A percentile compares a stretch with the other conserved stretches of the same genome.
Evolutionary conservation across 1,140 invertebrate genomes (phyloP).

Genomic region (Radopholus similis): DNA sequence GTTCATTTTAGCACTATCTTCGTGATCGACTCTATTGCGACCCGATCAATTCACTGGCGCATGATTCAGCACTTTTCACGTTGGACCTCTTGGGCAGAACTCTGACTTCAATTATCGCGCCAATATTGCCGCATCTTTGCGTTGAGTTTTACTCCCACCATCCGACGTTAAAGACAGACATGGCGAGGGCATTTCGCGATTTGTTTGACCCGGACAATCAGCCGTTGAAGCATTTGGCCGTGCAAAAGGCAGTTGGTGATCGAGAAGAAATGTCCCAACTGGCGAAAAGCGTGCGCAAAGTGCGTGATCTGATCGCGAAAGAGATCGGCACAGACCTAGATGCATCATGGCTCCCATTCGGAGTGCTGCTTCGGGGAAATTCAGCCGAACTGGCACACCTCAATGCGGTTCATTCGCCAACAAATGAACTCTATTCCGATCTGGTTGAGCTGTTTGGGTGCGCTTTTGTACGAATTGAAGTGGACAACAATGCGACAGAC

Average conservation of each 20-base stretch:
- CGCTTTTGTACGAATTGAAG: neutral
- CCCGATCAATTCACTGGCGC: slow-evolving; percentile 22
- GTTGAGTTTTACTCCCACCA: slow-evolving; percentile 47
- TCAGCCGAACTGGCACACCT: neutral
- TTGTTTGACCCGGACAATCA: too few relatives aligned
- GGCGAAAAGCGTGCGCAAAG: neutral
- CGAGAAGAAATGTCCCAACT: neutral
- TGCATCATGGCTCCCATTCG: too few relatives aligned
- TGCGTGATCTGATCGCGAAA: neutral
- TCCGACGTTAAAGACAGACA: slow-evolving; percentile 11
- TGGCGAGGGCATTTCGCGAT: neutral
- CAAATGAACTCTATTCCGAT: slow-evolving; percentile 1
- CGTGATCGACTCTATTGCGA: slow-evolving; percentile 59
- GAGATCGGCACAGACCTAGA: too few relatives aligned
- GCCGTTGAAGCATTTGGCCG: neutral
- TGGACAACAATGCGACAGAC: slow-evolving; percentile 1
- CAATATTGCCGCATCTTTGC: slow-evolving; percentile 52
- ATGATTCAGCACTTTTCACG: slow-evolving; percentile 47
- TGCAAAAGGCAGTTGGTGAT: neutral
- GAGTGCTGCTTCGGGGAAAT: neutral
- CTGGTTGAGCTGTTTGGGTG: slow-evolving; percentile 3
- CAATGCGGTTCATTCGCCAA: neutral
- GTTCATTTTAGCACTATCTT: slow-evolving; percentile 47
- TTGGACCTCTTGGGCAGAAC: slow-evolving; percentile 35
- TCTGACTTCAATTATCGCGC: slow-evolving; percentile 44